Base-by-base conservation (phyloP, 2,888 invertebrate genomes). In the Schizotus pectinicornis region DNA sequence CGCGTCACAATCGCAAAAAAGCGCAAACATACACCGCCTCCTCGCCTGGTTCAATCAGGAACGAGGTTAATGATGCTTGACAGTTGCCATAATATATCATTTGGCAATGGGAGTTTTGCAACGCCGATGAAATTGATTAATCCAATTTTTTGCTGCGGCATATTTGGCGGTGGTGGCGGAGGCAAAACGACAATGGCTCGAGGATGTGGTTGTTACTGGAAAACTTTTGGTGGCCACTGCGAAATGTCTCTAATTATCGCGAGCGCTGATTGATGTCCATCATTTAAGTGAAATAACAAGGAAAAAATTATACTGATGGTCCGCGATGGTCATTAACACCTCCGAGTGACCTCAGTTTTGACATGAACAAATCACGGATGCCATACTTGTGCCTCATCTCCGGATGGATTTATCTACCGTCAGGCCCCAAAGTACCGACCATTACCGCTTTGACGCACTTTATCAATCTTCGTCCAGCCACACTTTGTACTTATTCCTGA, bases 381-480 rank as follows among this genome's bases (percentile, higher is more conserved):
- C 66, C 68, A 64, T 61, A 56, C 62, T 60, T 58, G 59, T 57
- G 56, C 59, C 62, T 64, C 71, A 71, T 72, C 72, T 71, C 60
- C 67, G 63, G 69, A 70, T 70, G 69, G 68, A 75, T 74, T 74
- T 74, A 74, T 75, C 72, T 72, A 70, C 71, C 71, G 69, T 70
- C 70, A 67, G 69, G 56, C 51, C 55, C 54, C 64, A 69, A 55
- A 53, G 58, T 47, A 53, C 50, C 37, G 58, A 35, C 58, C 47
- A 58, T 58, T 58, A 58, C 53, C 34, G 35, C 13, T 48, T 13
- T 36, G 12, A 31, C 51, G n/a, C 59, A 52, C 61, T 61, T 61
- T 59, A 59, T 63, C 59, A 63, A 63, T 63, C 58, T 63, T 54
- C 59, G 45, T 54, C 39, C 59, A 42, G 45, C 52, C 31, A 49